Conservation (phyloP, 2,113 vertebrate genomes). For the Larimichthys polyactis region DNA sequence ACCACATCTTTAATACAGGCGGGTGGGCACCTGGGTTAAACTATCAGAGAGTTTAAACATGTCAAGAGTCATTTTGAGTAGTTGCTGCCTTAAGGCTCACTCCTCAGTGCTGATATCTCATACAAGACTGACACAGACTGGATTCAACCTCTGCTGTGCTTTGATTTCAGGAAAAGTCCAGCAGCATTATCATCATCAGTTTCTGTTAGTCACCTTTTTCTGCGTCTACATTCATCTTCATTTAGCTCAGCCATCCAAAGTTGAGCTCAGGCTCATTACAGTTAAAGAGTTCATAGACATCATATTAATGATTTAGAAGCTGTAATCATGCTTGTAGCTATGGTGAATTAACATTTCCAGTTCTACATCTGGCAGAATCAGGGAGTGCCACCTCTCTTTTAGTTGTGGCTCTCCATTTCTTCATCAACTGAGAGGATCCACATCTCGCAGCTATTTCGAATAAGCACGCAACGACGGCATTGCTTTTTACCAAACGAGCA, state of each 20-base stretch:
- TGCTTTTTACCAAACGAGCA: constrained; percentile 68
- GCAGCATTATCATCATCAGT: background rate
- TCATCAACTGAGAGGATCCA: constrained; percentile 48
- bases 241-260: background rate
- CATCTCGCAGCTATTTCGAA: constrained; percentile 72
- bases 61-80: constrained; percentile 30
- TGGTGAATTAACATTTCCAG: constrained; percentile 36
- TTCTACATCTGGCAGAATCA: constrained; percentile 36
- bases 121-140: constrained; percentile 23
- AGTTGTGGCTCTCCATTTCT: constrained; percentile 49
- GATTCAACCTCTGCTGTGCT: constrained; percentile 25
- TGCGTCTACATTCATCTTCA: background rate
- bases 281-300: constrained; percentile 12
- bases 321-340: constrained; percentile 20
- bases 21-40: background rate
- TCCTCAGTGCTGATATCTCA: constrained; percentile 29
- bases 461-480: constrained; percentile 22
- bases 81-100: constrained; percentile 27
- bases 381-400: constrained; percentile 36
- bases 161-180: constrained; percentile 8
- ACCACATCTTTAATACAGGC: no score
- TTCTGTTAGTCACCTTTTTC: background rate
- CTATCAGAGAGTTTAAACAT: background rate
- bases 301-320: constrained; percentile 27
- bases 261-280: background rate